Percentiles rank a stretch among this genome's conserved stretches.
phyloP scores from a whole-genome alignment of 2,888 invertebrate genomes.

The Melipona beecheii region DNA sequence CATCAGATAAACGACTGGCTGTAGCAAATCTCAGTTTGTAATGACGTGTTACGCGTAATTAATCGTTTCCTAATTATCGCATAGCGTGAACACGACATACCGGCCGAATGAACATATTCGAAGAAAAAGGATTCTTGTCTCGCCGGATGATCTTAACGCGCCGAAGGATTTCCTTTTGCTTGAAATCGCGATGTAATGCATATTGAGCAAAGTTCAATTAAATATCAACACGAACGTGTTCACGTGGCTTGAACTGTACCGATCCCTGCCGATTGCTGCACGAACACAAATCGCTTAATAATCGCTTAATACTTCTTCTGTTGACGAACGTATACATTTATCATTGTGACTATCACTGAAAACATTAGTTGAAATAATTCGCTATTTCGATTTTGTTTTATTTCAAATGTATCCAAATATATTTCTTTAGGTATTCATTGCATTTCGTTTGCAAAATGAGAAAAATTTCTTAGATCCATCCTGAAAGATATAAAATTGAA shows the following conservation, averaged over 20 bases:
- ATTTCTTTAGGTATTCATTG: too few species aligned
- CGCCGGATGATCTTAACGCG: slow-evolving; percentile 38
- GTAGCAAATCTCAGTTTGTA: slow-evolving; percentile 64
- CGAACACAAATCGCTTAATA: neutral
- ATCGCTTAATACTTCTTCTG: neutral
- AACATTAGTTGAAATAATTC: too few species aligned
- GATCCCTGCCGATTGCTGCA: slow-evolving; percentile 1
- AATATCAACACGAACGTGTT: slow-evolving; percentile 34
- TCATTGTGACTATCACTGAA: neutral
- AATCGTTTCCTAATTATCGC: slow-evolving; percentile 72
- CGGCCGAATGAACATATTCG: slow-evolving; percentile 10
- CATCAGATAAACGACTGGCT: slow-evolving; percentile 57
- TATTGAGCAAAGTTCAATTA: slow-evolving; percentile 40
- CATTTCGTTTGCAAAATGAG: too few species aligned
- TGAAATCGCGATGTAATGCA: slow-evolving; percentile 40
- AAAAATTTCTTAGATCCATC: too few species aligned
- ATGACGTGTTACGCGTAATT: slow-evolving; percentile 63
- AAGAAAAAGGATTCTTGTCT: slow-evolving; percentile 66
- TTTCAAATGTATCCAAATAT: too few species aligned
- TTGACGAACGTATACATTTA: neutral
- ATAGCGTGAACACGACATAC: slow-evolving; percentile 65
- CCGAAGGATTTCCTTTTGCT: slow-evolving; percentile 41
- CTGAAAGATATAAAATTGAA: too few species aligned
- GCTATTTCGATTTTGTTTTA: too few species aligned
- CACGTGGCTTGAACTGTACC: neutral